Conservation (phyloP, 2,797 vertebrate species). For the Mergus octosetaceus region DNA sequence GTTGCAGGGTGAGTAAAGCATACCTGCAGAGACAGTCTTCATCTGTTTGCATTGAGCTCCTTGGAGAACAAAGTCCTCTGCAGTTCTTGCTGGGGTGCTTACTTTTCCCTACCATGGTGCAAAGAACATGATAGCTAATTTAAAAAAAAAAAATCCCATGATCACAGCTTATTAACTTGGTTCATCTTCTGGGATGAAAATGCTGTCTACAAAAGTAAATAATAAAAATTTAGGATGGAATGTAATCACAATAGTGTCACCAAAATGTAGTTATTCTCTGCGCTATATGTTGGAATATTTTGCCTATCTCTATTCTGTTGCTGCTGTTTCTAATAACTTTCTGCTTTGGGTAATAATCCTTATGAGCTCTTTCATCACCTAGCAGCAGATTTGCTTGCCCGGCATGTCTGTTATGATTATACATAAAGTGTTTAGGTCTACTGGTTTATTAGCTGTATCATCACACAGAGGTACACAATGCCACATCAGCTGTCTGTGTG, state of each 20-base stretch:
- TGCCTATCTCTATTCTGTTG: background rate
- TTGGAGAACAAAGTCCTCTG: background rate
- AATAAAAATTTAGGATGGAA: background rate
- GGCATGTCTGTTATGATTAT: background rate
- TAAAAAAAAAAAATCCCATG: background rate
- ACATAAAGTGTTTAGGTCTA: background rate
- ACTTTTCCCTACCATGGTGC: background rate
- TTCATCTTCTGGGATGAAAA: background rate
- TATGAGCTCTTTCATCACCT: background rate
- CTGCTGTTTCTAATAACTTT: background rate
- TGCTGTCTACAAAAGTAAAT: background rate
- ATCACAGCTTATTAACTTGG: background rate
- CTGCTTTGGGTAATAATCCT: background rate
- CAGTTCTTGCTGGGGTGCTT: background rate
- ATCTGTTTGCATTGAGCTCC: background rate
- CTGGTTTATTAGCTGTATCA: background rate
- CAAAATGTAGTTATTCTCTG: background rate
- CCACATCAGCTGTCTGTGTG: background rate
- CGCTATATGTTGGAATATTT: background rate
- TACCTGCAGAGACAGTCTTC: background rate
- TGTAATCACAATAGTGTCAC: background rate
- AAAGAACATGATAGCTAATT: background rate
- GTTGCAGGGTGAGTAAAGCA: slow-evolving; percentile 66
- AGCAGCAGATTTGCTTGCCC: background rate
- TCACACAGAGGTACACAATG: background rate